Percentiles rank a stretch among this genome's conserved stretches.
These are phyloP conservation scores for Petrocephalus schoutedeni DNA, from an alignment of 2,797 vertebrate species.

Conservation along the genomic window DNA sequence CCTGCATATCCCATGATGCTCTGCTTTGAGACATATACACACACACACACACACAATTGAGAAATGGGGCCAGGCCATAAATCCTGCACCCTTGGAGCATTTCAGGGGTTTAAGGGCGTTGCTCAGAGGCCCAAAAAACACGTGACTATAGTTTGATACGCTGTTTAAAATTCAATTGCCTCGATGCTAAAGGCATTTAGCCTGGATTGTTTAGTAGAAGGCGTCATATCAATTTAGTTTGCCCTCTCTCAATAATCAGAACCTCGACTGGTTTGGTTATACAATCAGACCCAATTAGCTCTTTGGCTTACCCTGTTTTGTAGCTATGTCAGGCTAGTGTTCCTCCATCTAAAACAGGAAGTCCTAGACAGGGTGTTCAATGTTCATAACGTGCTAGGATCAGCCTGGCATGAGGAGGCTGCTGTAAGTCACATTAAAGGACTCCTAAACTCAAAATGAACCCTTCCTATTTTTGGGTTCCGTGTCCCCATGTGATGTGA, in stretches of 20 bases:
- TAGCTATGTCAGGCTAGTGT: background rate
- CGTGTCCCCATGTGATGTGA: background rate
- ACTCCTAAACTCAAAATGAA: background rate
- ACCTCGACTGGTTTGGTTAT: background rate
- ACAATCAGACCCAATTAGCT: background rate
- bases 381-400: background rate
- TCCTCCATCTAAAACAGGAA: background rate
- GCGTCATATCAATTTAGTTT: background rate
- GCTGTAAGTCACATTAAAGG: slow-evolving; percentile 5
- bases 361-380: background rate
- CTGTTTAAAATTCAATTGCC: background rate
- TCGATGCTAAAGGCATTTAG: background rate
- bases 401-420: background rate
- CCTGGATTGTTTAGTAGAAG: background rate
- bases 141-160: background rate
- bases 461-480: slow-evolving; percentile 2
- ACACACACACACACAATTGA: background rate
- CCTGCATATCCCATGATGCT: background rate
- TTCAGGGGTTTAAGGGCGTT: background rate
- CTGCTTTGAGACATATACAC: background rate
- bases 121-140: too few species aligned
- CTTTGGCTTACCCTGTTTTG: background rate
- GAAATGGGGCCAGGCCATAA: background rate
- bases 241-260: background rate
- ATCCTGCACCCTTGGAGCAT: background rate